Percentiles rank a stretch among this genome's conserved stretches.
These are phyloP conservation scores for Terrapene triunguis DNA, from an alignment of 2,113 vertebrate genomes.

Conservation along the genomic window DNA sequence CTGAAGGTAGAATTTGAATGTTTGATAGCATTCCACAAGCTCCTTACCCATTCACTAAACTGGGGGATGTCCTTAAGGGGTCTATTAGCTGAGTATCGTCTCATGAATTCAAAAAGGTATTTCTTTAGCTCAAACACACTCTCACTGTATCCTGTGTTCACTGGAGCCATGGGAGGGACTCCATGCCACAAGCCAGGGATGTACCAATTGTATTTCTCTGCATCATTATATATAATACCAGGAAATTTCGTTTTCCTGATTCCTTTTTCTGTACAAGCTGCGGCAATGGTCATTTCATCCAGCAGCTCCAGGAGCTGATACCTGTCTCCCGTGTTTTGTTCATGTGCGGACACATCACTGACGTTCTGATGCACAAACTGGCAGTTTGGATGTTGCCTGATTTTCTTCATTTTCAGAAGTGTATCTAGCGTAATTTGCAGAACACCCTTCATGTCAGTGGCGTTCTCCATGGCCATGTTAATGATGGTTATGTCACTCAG, in stretches of 20 bases:
- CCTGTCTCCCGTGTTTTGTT: constrained; percentile 76
- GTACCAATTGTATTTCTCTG: constrained; percentile 51
- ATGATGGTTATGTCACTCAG: too few relatives aligned
- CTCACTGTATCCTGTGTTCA: constrained; percentile 73
- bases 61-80: constrained; percentile 55
- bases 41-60: constrained; percentile 65
- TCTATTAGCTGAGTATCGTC: constrained; percentile 57
- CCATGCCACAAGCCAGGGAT: constrained; percentile 73
- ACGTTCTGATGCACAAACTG: constrained; percentile 85
- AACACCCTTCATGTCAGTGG: constrained; percentile 70
- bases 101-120: constrained; percentile 69
- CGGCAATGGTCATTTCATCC: constrained; percentile 75
- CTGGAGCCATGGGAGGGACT: constrained; percentile 67
- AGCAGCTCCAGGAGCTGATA: constrained; percentile 74
- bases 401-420: constrained; percentile 79
- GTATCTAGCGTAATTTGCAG: constrained; percentile 80
- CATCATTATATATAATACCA: neutral
- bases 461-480: neutral
- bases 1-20: neutral
- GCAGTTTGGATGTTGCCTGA: constrained; percentile 81
- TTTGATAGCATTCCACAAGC: constrained; percentile 43
- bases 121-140: constrained; percentile 72
- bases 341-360: constrained; percentile 73
- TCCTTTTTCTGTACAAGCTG: constrained; percentile 76
- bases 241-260: neutral